These are phyloP conservation scores for Diarsia mendica DNA, from an alignment of 2,888 invertebrate genomes.

Conservation along the genomic window DNA sequence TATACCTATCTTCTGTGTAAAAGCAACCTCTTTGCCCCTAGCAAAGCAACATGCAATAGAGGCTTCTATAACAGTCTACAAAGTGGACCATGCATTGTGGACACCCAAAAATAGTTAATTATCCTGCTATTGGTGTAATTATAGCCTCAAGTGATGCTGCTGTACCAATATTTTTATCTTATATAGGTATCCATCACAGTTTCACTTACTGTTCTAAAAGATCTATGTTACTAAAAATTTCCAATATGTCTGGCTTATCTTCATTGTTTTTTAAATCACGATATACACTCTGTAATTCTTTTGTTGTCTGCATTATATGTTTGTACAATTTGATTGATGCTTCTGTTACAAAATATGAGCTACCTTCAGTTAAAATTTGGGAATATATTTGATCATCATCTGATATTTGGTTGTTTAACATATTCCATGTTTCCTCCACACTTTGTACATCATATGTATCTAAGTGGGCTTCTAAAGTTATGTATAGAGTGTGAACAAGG, in stretches of 20 bases:
- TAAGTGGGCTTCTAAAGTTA: slow-evolving; percentile 81
- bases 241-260: slow-evolving; percentile 71
- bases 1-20: neutral
- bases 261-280: slow-evolving; percentile 67
- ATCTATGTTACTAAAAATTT: slow-evolving; percentile 77
- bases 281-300: slow-evolving; percentile 74
- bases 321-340: slow-evolving; percentile 80
- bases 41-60: neutral
- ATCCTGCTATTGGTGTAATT: neutral
- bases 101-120: neutral
- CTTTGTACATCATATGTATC: slow-evolving; percentile 79
- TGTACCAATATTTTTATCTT: neutral
- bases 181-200: slow-evolving; percentile 12
- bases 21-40: neutral
- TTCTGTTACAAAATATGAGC: slow-evolving; percentile 77
- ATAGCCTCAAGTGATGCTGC: neutral
- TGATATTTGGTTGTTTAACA: slow-evolving; percentile 74
- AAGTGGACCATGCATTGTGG: neutral
- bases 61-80: neutral
- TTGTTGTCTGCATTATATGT: slow-evolving; percentile 73
- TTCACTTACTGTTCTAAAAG: slow-evolving; percentile 61
- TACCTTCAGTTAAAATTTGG: slow-evolving; percentile 59
- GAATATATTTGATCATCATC: slow-evolving; percentile 45
- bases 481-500: slow-evolving; percentile 77
- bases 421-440: slow-evolving; percentile 78